A percentile compares a stretch with the other conserved stretches of the same genome.
These are phyloP conservation scores for Motacilla alba DNA, from an alignment of 2,113 vertebrate genomes.

Conservation along the genomic window DNA sequence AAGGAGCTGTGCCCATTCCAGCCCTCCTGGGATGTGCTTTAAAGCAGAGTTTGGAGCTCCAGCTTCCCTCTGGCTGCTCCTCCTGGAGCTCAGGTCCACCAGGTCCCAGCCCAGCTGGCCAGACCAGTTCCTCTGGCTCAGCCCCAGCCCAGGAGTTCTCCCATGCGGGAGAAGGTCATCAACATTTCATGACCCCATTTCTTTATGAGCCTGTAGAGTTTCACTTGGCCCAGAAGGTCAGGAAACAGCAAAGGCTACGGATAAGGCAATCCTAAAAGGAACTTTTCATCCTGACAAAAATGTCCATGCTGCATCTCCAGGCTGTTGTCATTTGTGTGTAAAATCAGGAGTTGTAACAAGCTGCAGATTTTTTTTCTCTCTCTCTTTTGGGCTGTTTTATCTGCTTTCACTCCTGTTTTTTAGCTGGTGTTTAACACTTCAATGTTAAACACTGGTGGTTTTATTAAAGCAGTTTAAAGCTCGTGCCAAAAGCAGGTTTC, in stretches of 20 bases:
- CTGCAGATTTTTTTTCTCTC: background rate
- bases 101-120: background rate
- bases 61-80: background rate
- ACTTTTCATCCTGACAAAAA: background rate
- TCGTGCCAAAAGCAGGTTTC: background rate
- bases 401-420: background rate
- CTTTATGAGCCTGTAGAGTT: background rate
- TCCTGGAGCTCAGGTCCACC: background rate
- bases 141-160: background rate
- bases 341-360: background rate
- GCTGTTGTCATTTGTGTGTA: background rate
- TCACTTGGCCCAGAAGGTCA: background rate
- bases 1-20: background rate
- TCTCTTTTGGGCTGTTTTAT: background rate
- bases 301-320: rapidly evolving
- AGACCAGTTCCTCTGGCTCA: background rate
- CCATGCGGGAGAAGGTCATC: background rate
- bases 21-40: background rate
- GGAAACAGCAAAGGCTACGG: background rate
- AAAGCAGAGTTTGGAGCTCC: background rate
- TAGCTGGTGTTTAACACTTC: background rate
- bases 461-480: background rate
- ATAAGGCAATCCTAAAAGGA: background rate
- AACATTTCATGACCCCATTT: background rate
- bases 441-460: background rate